Base-by-base conservation (phyloP, 2,797 vertebrate genomes). In the Sciaenops ocellatus region DNA sequence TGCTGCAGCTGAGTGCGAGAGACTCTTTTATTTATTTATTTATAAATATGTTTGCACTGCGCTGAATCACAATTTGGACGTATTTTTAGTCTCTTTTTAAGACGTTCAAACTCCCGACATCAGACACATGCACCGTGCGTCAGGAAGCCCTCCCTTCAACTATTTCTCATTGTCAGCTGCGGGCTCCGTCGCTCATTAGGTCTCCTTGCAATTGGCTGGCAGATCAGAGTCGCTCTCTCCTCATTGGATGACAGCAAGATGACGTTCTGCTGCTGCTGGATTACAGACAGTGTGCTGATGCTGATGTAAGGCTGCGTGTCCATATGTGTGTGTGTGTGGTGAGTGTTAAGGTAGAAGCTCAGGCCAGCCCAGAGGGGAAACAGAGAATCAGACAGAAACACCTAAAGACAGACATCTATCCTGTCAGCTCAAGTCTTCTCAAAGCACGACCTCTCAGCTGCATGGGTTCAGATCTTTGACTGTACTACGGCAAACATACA, bases 161-260 rank as follows among this genome's bases (percentile, higher is more conserved):
- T 57, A 22, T 69, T 63, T 70, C 75, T 73, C 64, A 69, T 41
- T 18, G 56, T 46, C 65, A 67, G 69, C 71, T 62, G 62, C 63
- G 50, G 55, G 51, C 51, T 73, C 73, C 28, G 30, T 69, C 61
- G 51, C 69, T 76, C 60, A 28, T 57, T 34, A 26, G 16, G 3
- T 41, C 64, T 62, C 41, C n/a, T 10, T 44, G 47, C 20, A 1
- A 89, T 80, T 87, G 85, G 89, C 72, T 69, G 44, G 20, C 26
- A 66, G 65, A 63, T 13, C 64, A 17, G 65, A 41, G 52, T 34
- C 20, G 5, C 69, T 55, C 28, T 11, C 42, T 48, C 42, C 78
- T 82, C 16, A 86, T 79, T 88, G 90, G 88, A 42, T 38, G 61
- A 48, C 26, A 11, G 63, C 28, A 34, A 55, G 86, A 92, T 30